A percentile compares a stretch with the other conserved stretches of the same genome.
Evolutionary conservation across 2,888 invertebrate genomes (phyloP).

Genomic region (Papilio protenor): DNA sequence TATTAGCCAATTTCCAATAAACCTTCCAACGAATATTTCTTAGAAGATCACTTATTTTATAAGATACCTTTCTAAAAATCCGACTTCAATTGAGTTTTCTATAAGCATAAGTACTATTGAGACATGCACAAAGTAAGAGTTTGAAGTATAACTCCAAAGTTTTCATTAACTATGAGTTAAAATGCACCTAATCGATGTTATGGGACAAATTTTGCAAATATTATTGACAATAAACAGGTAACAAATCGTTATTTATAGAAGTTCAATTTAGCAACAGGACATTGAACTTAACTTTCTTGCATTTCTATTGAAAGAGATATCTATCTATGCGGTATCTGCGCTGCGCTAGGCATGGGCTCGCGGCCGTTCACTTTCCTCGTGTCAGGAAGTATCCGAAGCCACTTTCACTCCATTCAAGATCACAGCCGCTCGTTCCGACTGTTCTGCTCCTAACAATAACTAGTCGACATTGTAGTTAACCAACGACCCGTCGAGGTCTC

Average conservation of each 20-base stretch:
- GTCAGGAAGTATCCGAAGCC: slow-evolving; percentile 75
- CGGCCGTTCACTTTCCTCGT: slow-evolving; percentile 76
- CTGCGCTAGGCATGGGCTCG: slow-evolving; percentile 54
- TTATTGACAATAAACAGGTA: not conserved
- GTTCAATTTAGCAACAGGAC: slow-evolving; percentile 42
- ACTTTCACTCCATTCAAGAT: slow-evolving; percentile 84
- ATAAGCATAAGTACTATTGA: too few species aligned
- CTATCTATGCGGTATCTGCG: slow-evolving; percentile 56
- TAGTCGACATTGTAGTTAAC: slow-evolving; percentile 56
- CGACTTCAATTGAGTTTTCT: too few species aligned
- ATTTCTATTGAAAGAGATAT: slow-evolving; percentile 63
- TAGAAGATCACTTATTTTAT: not conserved
- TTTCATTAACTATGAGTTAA: not conserved
- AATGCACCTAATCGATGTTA: not conserved
- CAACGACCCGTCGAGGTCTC: slow-evolving; percentile 6
- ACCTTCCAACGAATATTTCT: not conserved
- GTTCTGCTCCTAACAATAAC: slow-evolving; percentile 62
- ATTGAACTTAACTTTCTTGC: slow-evolving; percentile 60
- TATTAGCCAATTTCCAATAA: not conserved
- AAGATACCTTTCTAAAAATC: too few species aligned
- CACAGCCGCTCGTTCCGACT: slow-evolving; percentile 65
- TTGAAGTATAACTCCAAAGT: too few species aligned
- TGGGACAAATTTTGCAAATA: not conserved
- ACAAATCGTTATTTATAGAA: not conserved
- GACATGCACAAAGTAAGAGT: too few species aligned